These are phyloP conservation scores for Pheucticus melanocephalus DNA, from an alignment of 2,113 vertebrate species.

Conservation along the genomic window DNA sequence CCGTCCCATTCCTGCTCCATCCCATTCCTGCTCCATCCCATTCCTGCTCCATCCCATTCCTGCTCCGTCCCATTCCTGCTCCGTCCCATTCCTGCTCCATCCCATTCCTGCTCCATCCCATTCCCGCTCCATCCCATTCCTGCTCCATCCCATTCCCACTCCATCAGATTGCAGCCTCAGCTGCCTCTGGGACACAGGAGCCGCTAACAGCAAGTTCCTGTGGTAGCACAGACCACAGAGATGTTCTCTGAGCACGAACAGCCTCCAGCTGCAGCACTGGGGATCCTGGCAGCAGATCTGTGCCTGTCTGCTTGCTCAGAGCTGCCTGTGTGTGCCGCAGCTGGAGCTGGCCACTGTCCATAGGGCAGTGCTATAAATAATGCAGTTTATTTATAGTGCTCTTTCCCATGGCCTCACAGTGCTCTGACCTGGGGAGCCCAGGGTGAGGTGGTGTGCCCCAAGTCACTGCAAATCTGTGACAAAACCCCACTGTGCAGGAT, in stretches of 20 bases:
- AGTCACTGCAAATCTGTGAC: background rate
- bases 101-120: background rate
- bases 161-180: background rate
- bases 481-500: background rate
- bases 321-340: background rate
- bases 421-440: background rate
- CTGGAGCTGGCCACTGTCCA: background rate
- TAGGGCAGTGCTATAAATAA: background rate
- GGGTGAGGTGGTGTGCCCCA: background rate
- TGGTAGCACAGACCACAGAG: background rate
- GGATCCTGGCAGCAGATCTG: background rate
- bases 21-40: too few relatives aligned
- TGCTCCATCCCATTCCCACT: too few relatives aligned
- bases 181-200: background rate
- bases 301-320: conserved; percentile 1
- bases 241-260: background rate
- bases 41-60: background rate
- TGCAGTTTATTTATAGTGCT: background rate
- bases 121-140: too few relatives aligned
- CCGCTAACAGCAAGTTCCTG: background rate
- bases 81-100: too few relatives aligned
- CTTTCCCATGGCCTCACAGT: background rate
- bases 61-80: background rate
- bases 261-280: background rate
- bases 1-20: background rate